A percentile compares a stretch with the other conserved stretches of the same genome.
Conservation (phyloP, 2,797 vertebrate species). For the Notoglanidium macrostoma region DNA sequence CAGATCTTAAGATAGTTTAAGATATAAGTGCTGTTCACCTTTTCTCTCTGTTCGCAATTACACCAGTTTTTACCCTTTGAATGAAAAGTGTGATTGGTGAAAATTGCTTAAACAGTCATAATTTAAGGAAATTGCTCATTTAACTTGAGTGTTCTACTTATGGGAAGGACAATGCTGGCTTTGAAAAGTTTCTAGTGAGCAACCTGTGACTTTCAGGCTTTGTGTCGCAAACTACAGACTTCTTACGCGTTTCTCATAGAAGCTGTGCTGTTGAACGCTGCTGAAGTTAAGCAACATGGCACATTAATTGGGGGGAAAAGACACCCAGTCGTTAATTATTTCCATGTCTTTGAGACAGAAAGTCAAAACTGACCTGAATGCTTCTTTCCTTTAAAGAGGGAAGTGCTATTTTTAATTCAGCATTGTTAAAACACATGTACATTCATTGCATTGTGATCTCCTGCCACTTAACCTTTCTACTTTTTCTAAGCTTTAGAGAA, state of each 20-base stretch:
- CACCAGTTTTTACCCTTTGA: neutral
- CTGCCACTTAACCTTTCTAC: neutral
- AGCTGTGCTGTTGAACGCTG: neutral
- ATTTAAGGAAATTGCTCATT: neutral
- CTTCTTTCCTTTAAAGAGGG: neutral
- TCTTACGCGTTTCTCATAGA: neutral
- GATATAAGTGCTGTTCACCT: neutral
- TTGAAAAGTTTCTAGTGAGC: neutral
- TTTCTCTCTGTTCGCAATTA: slow-evolving; percentile 3
- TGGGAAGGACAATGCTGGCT: neutral
- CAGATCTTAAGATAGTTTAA: neutral
- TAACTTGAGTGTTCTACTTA: neutral
- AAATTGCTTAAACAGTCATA: slow-evolving; percentile 7
- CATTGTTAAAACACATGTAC: neutral
- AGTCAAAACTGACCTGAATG: neutral
- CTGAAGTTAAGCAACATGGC: neutral
- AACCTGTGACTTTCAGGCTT: neutral
- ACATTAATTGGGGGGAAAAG: neutral
- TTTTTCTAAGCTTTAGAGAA: neutral
- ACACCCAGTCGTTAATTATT: neutral
- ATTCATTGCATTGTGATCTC: neutral
- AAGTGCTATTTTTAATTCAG: neutral
- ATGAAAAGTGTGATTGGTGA: neutral
- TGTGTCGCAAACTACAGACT: neutral
- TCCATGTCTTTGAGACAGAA: neutral